phyloP scores from a whole-genome alignment of 2,797 vertebrate genomes.

The Botia almorhae region DNA sequence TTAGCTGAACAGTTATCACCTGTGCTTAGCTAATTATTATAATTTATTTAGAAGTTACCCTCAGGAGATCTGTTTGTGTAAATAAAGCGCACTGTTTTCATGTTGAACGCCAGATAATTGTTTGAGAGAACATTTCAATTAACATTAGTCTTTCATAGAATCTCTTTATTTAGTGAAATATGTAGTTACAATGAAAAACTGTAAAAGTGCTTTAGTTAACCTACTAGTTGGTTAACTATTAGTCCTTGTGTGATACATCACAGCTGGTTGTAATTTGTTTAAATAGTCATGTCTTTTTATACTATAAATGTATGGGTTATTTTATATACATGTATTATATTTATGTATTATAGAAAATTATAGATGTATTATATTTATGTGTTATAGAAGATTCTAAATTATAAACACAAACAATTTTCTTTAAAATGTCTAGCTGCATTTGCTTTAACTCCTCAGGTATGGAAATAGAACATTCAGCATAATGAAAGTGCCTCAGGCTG shows the following conservation, averaged over 20 bases:
- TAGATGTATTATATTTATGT: too few relatives aligned
- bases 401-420: neutral
- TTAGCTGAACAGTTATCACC: neutral
- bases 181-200: too few relatives aligned
- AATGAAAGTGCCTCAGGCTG: neutral
- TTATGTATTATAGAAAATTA: too few relatives aligned
- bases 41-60: neutral
- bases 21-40: neutral
- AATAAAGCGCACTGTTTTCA: neutral
- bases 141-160: neutral
- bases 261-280: too few relatives aligned
- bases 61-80: neutral
- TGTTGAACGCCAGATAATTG: neutral
- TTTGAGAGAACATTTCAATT: neutral
- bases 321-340: too few relatives aligned
- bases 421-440: neutral
- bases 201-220: too few relatives aligned
- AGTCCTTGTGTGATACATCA: too few relatives aligned
- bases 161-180: too few relatives aligned
- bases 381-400: too few relatives aligned
- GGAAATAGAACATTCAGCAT: neutral
- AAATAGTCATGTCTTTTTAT: too few relatives aligned
- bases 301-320: too few relatives aligned
- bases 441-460: neutral
- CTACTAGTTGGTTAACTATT: too few relatives aligned